These are phyloP conservation scores for Gymnoscelis rufifasciata DNA, from an alignment of 2,888 invertebrate species.

Conservation along the genomic window DNA sequence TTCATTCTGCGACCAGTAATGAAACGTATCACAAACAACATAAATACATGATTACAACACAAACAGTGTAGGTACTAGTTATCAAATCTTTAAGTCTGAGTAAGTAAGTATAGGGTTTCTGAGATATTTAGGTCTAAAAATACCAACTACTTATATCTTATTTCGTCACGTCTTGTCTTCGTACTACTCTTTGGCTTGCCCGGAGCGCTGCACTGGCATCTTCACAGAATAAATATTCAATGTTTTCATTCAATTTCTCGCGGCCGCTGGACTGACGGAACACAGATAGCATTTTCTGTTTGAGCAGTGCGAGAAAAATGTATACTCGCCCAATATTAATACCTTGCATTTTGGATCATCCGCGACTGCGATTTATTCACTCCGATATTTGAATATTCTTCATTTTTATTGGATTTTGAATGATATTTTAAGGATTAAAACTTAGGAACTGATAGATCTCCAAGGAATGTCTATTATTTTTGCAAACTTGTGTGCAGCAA, in stretches of 20 bases:
- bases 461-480: too few species aligned
- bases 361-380: background rate
- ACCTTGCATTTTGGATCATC: conserved; percentile 13
- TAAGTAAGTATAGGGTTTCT: too few species aligned
- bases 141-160: background rate
- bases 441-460: too few species aligned
- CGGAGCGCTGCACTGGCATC: conserved; percentile 47
- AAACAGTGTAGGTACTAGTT: too few species aligned
- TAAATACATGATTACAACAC: too few species aligned
- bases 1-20: too few species aligned
- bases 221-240: conserved; percentile 72
- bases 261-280: conserved; percentile 34
- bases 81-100: too few species aligned
- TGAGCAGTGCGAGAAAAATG: conserved; percentile 26
- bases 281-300: conserved; percentile 39
- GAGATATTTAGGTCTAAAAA: too few species aligned
- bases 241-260: conserved; percentile 73
- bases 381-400: background rate
- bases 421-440: too few species aligned
- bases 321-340: conserved; percentile 20
- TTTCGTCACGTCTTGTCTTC: conserved; percentile 8
- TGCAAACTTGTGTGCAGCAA: too few species aligned
- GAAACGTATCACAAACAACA: too few species aligned
- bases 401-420: too few species aligned
- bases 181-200: conserved; percentile 30